Evolutionary conservation across 2,797 vertebrate species (phyloP), one percentile per base, ranked within the genome.

Genomic region (Malurus leucopterus): DNA sequence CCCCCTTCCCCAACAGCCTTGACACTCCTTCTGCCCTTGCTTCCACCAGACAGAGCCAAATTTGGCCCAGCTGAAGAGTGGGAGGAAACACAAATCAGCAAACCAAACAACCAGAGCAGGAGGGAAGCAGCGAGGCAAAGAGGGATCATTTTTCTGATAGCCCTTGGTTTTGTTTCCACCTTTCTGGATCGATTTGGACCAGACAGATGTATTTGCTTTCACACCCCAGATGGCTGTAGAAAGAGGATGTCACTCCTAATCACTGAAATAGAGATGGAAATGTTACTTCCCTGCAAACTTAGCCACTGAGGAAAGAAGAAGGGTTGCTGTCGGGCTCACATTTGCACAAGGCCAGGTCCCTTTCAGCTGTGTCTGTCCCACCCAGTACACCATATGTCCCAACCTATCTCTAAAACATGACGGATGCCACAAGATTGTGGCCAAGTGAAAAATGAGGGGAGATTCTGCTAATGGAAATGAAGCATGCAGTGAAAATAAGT

Each of bases 211-310:
- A 89, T 78, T 86, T 92, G 54, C 88, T 96, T 96, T 95, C 84
- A 91, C 87, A 94, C 91, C 91, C 65, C 81, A 95, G 90, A 85
- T 96, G 90, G 83, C 61, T 82, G 54, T 74, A 63, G 80, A 90
- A 88, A 87, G 59, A 86, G 84, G 68, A 76, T 84, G 86, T 62
- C 89, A 90, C 34, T 68, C 44, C 64, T 92, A 93, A 94, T 90
- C 84, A 88, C 77, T 73, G 75, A 89, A 95, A 95, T 89, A 1
- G 0, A 93, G 89, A 92, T 70, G 55, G 75, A 91, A 92, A 93
- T 71, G 54, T 76, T 91, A 84, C 34, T 79, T 76, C 61, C 34
- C 34, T 87, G 44, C 27, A 92, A 94, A 95, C 68, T 75, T 89
- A 92, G 34, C 55, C 81, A 77, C 57, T 10, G 21, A 95, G 38